These are phyloP conservation scores for Nematopogon swammerdamellus DNA, from an alignment of 2,888 invertebrate species.

Conservation along the genomic window DNA sequence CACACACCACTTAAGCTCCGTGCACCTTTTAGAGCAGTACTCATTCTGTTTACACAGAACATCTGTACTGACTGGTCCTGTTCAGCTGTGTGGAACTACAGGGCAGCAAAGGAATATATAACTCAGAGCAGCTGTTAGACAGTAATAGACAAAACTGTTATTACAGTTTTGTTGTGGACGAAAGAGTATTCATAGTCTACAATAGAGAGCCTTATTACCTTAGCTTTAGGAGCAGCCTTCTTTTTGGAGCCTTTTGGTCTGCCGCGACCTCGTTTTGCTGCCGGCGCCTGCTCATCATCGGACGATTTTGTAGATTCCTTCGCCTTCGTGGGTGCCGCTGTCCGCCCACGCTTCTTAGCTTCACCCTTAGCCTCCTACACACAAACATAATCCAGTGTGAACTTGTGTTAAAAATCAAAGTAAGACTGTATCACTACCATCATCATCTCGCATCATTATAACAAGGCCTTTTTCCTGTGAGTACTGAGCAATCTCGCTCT, in stretches of 20 bases:
- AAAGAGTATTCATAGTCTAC: no score
- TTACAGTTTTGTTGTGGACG: no score
- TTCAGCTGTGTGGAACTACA: no score
- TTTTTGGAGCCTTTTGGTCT: slow-evolving; percentile 56
- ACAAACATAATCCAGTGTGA: not conserved
- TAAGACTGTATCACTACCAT: not conserved
- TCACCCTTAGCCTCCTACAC: slow-evolving; percentile 46
- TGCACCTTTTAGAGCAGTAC: not conserved
- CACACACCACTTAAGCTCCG: no score
- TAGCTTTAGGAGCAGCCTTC: slow-evolving; percentile 41
- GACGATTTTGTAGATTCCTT: slow-evolving; percentile 55
- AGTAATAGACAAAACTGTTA: no score
- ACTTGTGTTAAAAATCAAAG: not conserved
- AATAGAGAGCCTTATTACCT: no score
- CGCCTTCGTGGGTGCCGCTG: slow-evolving; percentile 28
- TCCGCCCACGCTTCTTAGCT: slow-evolving; percentile 45
- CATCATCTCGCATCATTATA: not conserved
- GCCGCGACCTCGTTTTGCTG: slow-evolving; percentile 53
- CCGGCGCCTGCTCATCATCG: slow-evolving; percentile 51
- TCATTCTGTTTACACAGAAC: no score
- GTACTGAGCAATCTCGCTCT: no score
- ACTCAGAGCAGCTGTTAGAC: no score
- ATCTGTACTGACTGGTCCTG: no score
- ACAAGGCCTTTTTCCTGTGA: not conserved
- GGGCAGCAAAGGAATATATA: no score